These are phyloP conservation scores for Ianthella basta DNA, from an alignment of 37 sponge, comb jelly and placozoan genomes.

Conservation along the genomic window DNA sequence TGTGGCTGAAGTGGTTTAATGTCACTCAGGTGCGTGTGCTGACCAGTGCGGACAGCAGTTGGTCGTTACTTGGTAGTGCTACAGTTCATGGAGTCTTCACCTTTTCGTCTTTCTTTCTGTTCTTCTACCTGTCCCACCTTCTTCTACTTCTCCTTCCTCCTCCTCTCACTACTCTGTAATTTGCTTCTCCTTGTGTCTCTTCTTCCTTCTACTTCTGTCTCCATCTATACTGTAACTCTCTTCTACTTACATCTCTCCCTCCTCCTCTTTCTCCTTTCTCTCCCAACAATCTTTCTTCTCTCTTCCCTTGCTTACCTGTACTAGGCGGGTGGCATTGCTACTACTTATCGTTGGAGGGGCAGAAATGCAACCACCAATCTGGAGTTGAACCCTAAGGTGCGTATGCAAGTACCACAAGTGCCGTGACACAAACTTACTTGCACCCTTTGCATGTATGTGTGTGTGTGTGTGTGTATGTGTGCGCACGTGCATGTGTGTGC, in stretches of 20 bases:
- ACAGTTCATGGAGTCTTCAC: neutral
- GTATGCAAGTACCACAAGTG: too few species aligned
- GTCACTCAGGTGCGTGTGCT: conserved; percentile 77
- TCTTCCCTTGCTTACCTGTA: neutral
- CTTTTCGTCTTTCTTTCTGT: neutral
- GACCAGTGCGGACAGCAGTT: neutral
- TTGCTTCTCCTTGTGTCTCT: too few species aligned
- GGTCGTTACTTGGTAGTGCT: neutral
- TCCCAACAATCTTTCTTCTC: neutral
- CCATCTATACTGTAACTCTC: too few species aligned
- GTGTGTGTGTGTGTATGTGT: conserved; percentile 8
- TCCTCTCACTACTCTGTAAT: too few species aligned
- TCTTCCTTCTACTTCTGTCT: too few species aligned
- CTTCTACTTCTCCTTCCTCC: too few species aligned
- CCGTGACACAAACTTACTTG: neutral
- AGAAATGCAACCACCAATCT: conserved; percentile 84
- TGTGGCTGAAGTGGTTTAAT: conserved; percentile 98
- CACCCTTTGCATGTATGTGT: neutral
- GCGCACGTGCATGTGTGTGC: neutral
- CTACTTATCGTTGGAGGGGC: conserved; percentile 94
- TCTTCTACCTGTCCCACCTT: too few species aligned
- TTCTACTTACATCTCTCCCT: too few species aligned
- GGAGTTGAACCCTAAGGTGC: conserved; percentile 97
- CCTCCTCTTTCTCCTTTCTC: neutral
- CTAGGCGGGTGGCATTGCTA: conserved; percentile 67